A percentile compares a stretch with the other conserved stretches of the same genome.
These are phyloP conservation scores for Spodoptera frugiperda DNA, from an alignment of 1,140 invertebrate genomes.

Conservation along the genomic window DNA sequence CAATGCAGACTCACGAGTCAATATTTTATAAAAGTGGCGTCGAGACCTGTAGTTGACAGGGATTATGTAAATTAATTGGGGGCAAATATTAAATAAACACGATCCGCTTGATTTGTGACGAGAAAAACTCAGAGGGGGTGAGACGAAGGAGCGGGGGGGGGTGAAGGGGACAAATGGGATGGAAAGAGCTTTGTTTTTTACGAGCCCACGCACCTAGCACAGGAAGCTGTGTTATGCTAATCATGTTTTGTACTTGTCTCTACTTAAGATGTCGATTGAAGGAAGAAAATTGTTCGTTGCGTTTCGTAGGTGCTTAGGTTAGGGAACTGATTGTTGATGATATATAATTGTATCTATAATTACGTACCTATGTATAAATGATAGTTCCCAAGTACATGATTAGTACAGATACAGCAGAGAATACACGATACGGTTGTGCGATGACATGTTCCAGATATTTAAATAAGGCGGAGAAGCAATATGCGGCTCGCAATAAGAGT, in stretches of 20 bases:
- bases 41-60: slow-evolving; percentile 55
- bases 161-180: neutral
- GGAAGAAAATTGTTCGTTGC: slow-evolving; percentile 2
- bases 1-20: slow-evolving; percentile 1
- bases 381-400: no score
- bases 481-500: slow-evolving; percentile 7
- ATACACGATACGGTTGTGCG: neutral
- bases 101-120: slow-evolving; percentile 54
- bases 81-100: slow-evolving; percentile 53
- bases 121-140: slow-evolving; percentile 40
- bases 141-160: neutral
- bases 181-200: slow-evolving; percentile 46
- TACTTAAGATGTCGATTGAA: slow-evolving; percentile 10
- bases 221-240: slow-evolving; percentile 25
- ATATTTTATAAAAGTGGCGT: slow-evolving; percentile 39
- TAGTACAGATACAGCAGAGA: neutral
- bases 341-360: no score
- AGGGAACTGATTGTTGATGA: no score
- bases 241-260: neutral
- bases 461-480: neutral
- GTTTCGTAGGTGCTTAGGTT: neutral
- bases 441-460: neutral
- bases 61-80: slow-evolving; percentile 62
- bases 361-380: no score
- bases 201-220: slow-evolving; percentile 28